Evolutionary conservation across 2,888 invertebrate species (phyloP).

Genomic region (Cartodere bifasciata): DNA sequence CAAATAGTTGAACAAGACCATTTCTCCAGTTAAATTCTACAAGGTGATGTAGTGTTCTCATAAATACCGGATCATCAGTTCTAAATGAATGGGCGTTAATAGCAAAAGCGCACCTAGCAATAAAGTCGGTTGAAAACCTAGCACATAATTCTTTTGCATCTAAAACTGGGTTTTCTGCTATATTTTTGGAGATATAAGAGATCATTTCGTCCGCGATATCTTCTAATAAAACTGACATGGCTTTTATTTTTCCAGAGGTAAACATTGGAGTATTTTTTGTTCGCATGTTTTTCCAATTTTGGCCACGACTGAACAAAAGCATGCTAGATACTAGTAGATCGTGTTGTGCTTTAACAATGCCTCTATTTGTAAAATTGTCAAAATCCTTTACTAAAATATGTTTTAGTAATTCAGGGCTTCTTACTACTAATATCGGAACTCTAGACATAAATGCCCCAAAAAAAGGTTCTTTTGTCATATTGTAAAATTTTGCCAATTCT

Average conservation of each 20-base stretch:
- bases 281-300: constrained; percentile 40
- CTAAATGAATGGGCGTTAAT: constrained; percentile 31
- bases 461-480: constrained; percentile 22
- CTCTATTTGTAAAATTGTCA: constrained; percentile 36
- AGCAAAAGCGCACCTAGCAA: constrained; percentile 36
- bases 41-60: constrained; percentile 26
- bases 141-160: constrained; percentile 29
- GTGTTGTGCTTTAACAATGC: constrained; percentile 31
- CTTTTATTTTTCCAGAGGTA: constrained; percentile 41
- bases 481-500: constrained; percentile 8
- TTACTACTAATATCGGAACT: constrained; percentile 35
- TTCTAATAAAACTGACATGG: constrained; percentile 38
- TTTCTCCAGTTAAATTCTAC: constrained; percentile 23
- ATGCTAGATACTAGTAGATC: constrained; percentile 34
- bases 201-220: constrained; percentile 27
- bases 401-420: constrained; percentile 37
- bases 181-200: constrained; percentile 13
- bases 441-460: constrained; percentile 39
- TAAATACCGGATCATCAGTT: constrained; percentile 29
- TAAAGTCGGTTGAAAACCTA: constrained; percentile 35
- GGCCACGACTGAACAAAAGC: constrained; percentile 35
- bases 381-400: constrained; percentile 37
- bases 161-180: constrained; percentile 5
- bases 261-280: constrained; percentile 41
- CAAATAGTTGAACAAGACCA: constrained; percentile 19